Percentiles rank a stretch among this genome's conserved stretches.
Conservation (phyloP, 2,113 vertebrate species). For the zebrafish (Danio rerio) region DNA sequence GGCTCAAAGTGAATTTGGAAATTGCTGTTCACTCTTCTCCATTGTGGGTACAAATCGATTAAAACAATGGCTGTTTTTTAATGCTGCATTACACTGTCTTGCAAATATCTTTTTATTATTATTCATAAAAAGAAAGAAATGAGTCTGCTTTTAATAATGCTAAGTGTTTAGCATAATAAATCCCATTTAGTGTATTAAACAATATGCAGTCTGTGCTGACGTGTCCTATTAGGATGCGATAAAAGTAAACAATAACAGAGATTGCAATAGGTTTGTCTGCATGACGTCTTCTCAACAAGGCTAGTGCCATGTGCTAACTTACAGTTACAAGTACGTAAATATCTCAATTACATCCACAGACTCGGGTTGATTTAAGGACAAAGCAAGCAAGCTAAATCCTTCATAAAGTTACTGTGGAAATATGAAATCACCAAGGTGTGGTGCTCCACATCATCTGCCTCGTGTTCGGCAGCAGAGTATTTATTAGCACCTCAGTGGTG, state of each 20-base stretch:
- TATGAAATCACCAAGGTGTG: not conserved
- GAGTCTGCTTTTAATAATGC: not conserved
- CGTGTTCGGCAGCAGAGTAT: constrained; percentile 4
- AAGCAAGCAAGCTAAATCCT: not conserved
- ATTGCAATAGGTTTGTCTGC: not conserved
- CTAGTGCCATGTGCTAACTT: not conserved
- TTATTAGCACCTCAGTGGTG: constrained; percentile 38
- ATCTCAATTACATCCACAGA: not conserved
- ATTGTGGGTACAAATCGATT: not conserved
- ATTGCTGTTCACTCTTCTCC: not conserved
- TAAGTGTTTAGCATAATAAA: constrained; percentile 11
- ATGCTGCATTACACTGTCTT: not conserved
- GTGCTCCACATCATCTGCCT: constrained; percentile 11
- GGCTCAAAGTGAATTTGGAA: constrained; percentile 2
- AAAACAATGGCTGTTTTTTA: not conserved
- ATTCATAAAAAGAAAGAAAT: not conserved
- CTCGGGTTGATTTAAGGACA: not conserved
- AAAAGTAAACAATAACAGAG: not conserved
- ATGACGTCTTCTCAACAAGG: constrained; percentile 6
- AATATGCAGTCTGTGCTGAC: not conserved
- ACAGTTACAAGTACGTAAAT: not conserved
- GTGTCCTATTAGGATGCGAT: not conserved
- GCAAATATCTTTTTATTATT: not conserved
- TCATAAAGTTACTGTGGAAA: constrained; percentile 14
- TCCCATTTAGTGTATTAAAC: not conserved